These are phyloP conservation scores for Perca flavescens DNA, from an alignment of 2,113 vertebrate genomes.

Conservation along the genomic window DNA sequence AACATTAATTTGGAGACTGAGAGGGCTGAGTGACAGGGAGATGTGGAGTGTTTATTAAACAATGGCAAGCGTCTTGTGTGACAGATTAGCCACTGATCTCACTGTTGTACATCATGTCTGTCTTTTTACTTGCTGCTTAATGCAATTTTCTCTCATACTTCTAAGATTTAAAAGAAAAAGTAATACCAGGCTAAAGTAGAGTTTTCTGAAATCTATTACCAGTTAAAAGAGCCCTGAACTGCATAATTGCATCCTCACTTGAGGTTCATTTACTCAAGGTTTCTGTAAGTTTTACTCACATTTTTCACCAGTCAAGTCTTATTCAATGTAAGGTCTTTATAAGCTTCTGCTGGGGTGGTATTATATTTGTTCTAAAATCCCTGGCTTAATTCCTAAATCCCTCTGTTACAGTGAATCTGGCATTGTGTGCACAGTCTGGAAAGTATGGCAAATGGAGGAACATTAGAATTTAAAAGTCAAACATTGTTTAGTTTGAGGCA, in stretches of 20 bases:
- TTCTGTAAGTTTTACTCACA: slow-evolving; percentile 40
- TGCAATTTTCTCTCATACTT: slow-evolving; percentile 3
- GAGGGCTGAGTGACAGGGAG: slow-evolving; percentile 26
- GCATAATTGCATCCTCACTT: slow-evolving; percentile 17
- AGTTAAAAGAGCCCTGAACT: slow-evolving; percentile 2
- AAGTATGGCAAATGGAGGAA: slow-evolving; percentile 67
- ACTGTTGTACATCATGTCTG: slow-evolving; percentile 8
- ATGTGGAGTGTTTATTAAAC: slow-evolving; percentile 31
- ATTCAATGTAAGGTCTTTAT: slow-evolving; percentile 61
- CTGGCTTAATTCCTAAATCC: slow-evolving; percentile 77
- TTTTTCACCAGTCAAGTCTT: slow-evolving; percentile 46
- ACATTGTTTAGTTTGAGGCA: slow-evolving; percentile 67
- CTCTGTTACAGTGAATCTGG: slow-evolving; percentile 70
- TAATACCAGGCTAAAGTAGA: neutral
- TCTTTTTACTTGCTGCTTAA: slow-evolving; percentile 17
- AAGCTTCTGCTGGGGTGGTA: slow-evolving; percentile 68
- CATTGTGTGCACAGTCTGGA: slow-evolving; percentile 66
- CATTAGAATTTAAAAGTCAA: slow-evolving; percentile 73
- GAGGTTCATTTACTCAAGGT: slow-evolving; percentile 31
- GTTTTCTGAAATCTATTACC: slow-evolving; percentile 45
- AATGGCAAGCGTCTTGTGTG: slow-evolving; percentile 13
- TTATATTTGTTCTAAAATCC: slow-evolving; percentile 79
- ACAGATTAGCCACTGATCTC: slow-evolving; percentile 34
- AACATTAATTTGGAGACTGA: slow-evolving; percentile 34
- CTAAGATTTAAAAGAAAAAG: slow-evolving; percentile 6